Conservation (phyloP, 92 coral and sea anemone genomes). For the Umimayanthus chanpuru region DNA sequence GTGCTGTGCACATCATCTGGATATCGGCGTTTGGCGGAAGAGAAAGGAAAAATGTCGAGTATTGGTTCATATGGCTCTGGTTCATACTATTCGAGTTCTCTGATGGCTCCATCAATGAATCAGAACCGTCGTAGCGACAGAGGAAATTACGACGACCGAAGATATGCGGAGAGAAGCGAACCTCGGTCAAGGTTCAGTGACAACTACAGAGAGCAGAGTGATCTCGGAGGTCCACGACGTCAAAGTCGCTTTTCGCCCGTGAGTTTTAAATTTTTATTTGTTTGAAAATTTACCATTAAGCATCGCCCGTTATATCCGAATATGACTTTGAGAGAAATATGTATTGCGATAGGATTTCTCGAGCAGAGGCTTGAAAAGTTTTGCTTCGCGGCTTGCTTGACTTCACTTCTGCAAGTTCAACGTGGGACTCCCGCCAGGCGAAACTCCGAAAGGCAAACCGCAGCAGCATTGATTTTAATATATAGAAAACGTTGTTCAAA, state of each 20-base stretch:
- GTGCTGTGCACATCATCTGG: constrained; percentile 5
- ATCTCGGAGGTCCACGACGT: constrained; percentile 23
- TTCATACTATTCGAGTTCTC: constrained; percentile 30
- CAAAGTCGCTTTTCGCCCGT: constrained; percentile 48
- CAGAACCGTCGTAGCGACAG: constrained; percentile 28
- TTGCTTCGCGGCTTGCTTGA: not conserved
- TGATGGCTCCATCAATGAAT: constrained; percentile 14
- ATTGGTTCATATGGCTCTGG: constrained; percentile 30
- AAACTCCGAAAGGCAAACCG: no score
- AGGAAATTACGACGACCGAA: constrained; percentile 39
- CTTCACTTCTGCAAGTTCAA: no score
- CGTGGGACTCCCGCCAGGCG: no score
- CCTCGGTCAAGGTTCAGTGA: constrained; percentile 35
- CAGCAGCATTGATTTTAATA: no score
- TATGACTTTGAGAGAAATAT: not conserved
- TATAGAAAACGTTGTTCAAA: no score
- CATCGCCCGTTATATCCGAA: not conserved
- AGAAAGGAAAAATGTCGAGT: not conserved
- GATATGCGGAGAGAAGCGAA: constrained; percentile 31
- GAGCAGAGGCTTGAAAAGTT: not conserved
- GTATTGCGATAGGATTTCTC: not conserved
- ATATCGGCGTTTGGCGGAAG: constrained; percentile 15
- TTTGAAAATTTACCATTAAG: not conserved
- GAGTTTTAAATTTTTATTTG: constrained; percentile 6
- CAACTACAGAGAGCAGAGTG: constrained; percentile 23